Percentiles rank a stretch among this genome's conserved stretches.
Evolutionary conservation across 2,797 vertebrate genomes (phyloP).

Genomic region (Masticophis lateralis): DNA sequence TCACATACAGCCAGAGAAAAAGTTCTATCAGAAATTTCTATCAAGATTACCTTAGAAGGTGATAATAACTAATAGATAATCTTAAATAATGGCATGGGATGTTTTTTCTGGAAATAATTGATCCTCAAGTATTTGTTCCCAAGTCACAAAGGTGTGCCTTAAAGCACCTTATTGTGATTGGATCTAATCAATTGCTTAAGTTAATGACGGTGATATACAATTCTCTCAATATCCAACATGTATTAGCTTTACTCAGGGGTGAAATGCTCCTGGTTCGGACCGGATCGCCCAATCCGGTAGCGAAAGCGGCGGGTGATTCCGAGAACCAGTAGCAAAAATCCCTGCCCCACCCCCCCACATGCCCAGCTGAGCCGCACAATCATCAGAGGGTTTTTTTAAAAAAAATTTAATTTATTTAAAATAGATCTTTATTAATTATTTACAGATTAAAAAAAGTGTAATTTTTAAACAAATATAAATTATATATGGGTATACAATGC

Average conservation of each 20-base stretch:
- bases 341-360: too few relatives aligned
- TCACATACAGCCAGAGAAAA: background rate
- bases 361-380: too few relatives aligned
- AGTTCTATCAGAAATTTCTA: background rate
- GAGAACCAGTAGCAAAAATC: too few relatives aligned
- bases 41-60: background rate
- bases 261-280: too few relatives aligned
- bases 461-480: too few relatives aligned
- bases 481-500: too few relatives aligned
- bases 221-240: background rate
- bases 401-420: too few relatives aligned
- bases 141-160: background rate
- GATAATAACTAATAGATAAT: background rate
- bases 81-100: background rate
- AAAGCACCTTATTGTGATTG: background rate
- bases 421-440: too few relatives aligned
- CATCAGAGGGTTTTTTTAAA: too few relatives aligned
- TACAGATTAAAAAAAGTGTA: too few relatives aligned
- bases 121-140: background rate
- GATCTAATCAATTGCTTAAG: background rate
- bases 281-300: too few relatives aligned
- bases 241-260: background rate
- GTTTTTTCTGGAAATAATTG: background rate
- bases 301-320: too few relatives aligned
- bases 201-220: background rate